Conservation (phyloP, 1,140 invertebrate species). For the Trissolcus basalis region DNA sequence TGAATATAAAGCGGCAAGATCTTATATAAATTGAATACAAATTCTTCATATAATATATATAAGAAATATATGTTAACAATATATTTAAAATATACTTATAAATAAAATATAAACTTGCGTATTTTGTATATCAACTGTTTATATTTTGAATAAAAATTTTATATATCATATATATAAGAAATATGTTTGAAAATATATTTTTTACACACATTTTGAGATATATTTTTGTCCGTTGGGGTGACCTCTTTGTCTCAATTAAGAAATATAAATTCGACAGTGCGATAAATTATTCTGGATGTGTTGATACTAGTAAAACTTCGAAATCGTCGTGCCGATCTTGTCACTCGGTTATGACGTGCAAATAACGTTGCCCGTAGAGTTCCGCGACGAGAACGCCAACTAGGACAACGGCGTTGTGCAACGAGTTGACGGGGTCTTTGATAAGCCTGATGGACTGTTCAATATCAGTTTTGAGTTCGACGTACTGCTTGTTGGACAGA, state of each 20-base stretch:
- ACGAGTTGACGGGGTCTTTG: constrained; percentile 75
- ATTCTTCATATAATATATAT: no score
- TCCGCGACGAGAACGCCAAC: constrained; percentile 68
- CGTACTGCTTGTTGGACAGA: constrained; percentile 72
- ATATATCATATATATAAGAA: no score
- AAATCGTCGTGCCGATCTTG: constrained; percentile 51
- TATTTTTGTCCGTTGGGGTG: background rate
- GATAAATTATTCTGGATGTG: constrained; percentile 33
- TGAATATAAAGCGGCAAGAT: no score
- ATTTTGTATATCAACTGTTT: no score
- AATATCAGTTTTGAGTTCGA: constrained; percentile 71
- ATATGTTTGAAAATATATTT: no score
- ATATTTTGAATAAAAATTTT: no score
- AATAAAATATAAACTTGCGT: no score
- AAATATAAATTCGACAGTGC: constrained; percentile 24
- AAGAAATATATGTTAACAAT: no score
- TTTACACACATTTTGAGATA: no score
- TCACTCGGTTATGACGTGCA: constrained; percentile 72
- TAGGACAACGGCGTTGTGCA: constrained; percentile 72
- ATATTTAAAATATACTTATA: no score
- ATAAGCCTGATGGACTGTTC: constrained; percentile 73
- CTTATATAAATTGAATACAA: no score
- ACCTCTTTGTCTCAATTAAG: background rate
- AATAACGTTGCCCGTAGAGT: constrained; percentile 72
- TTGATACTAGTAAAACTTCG: constrained; percentile 46